phyloP scores from a whole-genome alignment of 2,797 vertebrate species.

The Hylomyscus alleni region DNA sequence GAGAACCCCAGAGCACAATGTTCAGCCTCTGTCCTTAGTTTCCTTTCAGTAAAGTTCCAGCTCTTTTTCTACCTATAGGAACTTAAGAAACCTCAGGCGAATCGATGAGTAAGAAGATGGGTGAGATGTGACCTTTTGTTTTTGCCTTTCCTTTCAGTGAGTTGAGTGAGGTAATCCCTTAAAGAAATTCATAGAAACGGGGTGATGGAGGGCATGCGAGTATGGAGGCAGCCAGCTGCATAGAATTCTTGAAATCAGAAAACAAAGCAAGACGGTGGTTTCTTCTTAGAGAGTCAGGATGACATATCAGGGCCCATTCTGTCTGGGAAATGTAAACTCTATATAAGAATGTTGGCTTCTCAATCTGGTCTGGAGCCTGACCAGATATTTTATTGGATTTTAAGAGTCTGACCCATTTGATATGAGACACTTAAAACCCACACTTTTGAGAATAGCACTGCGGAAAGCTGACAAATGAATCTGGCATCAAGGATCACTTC shows the following conservation, averaged over 20 bases:
- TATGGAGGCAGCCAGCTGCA: not conserved
- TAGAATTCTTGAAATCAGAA: not conserved
- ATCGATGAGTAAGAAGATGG: not conserved
- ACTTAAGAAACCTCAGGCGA: not conserved
- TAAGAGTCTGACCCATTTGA: not conserved
- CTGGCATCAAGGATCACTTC: not conserved
- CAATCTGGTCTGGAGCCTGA: not conserved
- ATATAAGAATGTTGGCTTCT: constrained; percentile 16
- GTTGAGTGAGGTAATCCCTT: not conserved
- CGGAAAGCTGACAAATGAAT: not conserved
- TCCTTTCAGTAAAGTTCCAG: constrained; percentile 17
- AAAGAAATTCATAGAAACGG: not conserved
- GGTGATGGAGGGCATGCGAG: not conserved
- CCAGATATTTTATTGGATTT: not conserved
- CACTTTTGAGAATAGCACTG: not conserved
- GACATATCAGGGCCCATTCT: not conserved
- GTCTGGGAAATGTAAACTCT: not conserved
- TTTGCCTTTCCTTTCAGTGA: not conserved
- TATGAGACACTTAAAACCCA: not conserved
- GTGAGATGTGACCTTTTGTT: not conserved
- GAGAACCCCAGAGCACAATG: not conserved
- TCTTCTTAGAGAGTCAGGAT: not conserved
- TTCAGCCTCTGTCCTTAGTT: not conserved
- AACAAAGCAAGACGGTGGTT: not conserved
- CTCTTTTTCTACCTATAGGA: not conserved